These are phyloP conservation scores for Hormaphis cornu DNA, from an alignment of 1,140 invertebrate species.

Conservation along the genomic window DNA sequence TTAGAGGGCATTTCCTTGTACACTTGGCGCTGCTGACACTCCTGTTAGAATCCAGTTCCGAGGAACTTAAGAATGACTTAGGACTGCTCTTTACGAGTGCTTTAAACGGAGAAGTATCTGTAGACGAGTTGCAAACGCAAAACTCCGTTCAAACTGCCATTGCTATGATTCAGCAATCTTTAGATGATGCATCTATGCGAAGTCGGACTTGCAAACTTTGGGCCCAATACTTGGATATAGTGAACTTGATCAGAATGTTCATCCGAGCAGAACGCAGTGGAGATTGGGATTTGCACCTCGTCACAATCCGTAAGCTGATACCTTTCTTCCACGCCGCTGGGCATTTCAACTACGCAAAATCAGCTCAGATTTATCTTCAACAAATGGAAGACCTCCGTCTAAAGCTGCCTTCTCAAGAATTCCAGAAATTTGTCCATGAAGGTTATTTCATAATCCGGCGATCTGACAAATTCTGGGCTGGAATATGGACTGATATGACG, in stretches of 20 bases:
- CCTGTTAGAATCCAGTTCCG: slow-evolving; percentile 5
- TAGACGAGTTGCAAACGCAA: slow-evolving; percentile 34
- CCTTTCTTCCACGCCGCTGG: slow-evolving; percentile 44
- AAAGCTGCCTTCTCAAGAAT: not conserved
- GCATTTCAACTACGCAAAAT: slow-evolving; percentile 23
- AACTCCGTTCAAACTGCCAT: slow-evolving; percentile 41
- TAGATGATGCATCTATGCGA: too few relatives aligned
- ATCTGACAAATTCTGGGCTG: slow-evolving; percentile 41
- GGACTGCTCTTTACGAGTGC: slow-evolving; percentile 9
- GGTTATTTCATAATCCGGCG: slow-evolving; percentile 41
- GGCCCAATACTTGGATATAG: slow-evolving; percentile 44
- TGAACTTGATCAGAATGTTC: slow-evolving; percentile 41
- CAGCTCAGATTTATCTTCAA: slow-evolving; percentile 23
- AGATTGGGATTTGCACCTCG: slow-evolving; percentile 41
- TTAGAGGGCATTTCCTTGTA: slow-evolving; percentile 41
- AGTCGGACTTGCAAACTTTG: too few relatives aligned
- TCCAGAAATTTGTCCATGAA: slow-evolving; percentile 25
- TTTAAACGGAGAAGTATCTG: slow-evolving; percentile 35
- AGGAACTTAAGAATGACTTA: too few relatives aligned
- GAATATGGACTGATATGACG: slow-evolving; percentile 42
- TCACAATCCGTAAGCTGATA: slow-evolving; percentile 41
- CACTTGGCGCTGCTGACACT: slow-evolving; percentile 39
- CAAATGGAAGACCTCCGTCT: not conserved
- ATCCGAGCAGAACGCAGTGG: slow-evolving; percentile 41
- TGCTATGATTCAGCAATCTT: too few relatives aligned